phyloP scores from a whole-genome alignment of 2,797 vertebrate species.

The Brachymystax lenok region DNA sequence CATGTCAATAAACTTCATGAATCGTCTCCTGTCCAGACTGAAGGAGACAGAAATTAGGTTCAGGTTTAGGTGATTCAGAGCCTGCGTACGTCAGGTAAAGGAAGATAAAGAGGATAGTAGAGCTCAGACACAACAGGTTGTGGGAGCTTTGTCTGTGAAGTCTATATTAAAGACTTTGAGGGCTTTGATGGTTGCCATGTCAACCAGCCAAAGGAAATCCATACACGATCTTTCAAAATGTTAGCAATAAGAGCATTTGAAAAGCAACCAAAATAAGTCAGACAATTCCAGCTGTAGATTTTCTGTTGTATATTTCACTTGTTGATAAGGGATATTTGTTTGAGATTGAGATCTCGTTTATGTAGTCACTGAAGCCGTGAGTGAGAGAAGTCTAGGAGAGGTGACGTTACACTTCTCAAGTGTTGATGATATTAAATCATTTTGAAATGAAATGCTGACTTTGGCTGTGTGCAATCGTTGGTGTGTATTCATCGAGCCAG shows the following conservation, averaged over 20 bases:
- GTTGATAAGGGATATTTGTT: neutral
- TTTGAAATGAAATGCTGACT: neutral
- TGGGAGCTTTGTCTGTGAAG: neutral
- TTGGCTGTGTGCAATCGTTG: neutral
- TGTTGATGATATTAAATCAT: neutral
- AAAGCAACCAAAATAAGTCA: neutral
- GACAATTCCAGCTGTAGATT: neutral
- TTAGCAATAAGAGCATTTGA: slow-evolving; percentile 1
- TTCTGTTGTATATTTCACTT: neutral
- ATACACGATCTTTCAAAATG: slow-evolving; percentile 2
- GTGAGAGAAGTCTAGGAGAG: neutral
- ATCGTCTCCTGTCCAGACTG: neutral
- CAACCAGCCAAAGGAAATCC: slow-evolving; percentile 6
- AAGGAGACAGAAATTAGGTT: neutral
- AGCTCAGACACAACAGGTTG: neutral
- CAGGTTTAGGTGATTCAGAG: neutral
- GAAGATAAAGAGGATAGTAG: neutral
- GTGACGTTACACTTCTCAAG: neutral
- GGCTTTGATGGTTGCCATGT: neutral
- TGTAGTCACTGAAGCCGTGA: neutral
- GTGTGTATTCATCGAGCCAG: too few species aligned
- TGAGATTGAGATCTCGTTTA: neutral
- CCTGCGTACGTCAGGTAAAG: neutral
- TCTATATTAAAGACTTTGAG: neutral
- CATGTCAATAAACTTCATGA: neutral